Base-by-base conservation (phyloP, 1,140 invertebrate species). In the Philotrypesis tridentata region DNA sequence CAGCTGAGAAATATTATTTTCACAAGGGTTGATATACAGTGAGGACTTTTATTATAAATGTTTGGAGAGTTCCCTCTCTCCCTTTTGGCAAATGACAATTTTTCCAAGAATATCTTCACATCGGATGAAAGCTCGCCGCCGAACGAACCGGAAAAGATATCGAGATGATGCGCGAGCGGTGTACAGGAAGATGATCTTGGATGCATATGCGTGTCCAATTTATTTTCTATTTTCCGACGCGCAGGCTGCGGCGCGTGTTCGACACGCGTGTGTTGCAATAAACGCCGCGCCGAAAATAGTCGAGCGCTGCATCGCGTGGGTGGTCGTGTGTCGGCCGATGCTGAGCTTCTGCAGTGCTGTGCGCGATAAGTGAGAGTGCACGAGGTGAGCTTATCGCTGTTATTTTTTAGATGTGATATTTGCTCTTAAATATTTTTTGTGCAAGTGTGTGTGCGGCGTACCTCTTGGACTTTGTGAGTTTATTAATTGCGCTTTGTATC, bases 141-240 rank as follows among this genome's bases (percentile, higher is more conserved):
- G 61, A 65, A 9, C 61, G 23, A 27, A 29, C 61, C 61, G 61
- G 61, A 65, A 65, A 65, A 65, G 11, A 65, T 25, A 60, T 60
- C 48, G 48, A 8, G 40, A 43, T 14, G 40, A 2, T 14, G 37
- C 61, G 23, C 61, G 61, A 12, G 7, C 17, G 60, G 17, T 0
- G 17, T 12, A 65, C 67, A 70, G 67, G 67, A 23, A 33, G 67
- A n/a, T 33, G 67, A 25, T 29, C 67, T 70, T 70, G 67, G 67
- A 17, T 29, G 17, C 29, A 29, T 29, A 65, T 17, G 68, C 71
- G 70, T 55, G 65, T 82, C 68, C 55, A 63, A 83, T 83, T 79
- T 84, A 75, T 78, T 65, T 55, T 86, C 84, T 87, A 86, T 87
- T 86, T 86, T 85, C 48, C 61, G 72, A 31, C 67, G 67, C 14